Evolutionary conservation across 2,113 vertebrate genomes (phyloP).

Genomic region (Oreochromis tanganicae): DNA sequence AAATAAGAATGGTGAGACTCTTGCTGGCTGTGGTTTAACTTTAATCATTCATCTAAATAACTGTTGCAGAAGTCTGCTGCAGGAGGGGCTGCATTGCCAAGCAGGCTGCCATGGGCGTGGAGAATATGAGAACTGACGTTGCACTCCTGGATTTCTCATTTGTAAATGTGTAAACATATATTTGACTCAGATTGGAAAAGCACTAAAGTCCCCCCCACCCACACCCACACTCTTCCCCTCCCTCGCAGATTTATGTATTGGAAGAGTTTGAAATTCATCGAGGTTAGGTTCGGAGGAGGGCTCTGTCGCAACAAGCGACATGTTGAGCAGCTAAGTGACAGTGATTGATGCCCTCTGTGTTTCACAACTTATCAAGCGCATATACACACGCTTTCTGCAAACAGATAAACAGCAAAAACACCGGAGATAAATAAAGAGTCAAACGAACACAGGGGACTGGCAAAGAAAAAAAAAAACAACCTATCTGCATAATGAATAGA

Average conservation of each 20-base stretch:
- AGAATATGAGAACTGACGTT: conserved; percentile 65
- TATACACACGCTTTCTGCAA: conserved; percentile 9
- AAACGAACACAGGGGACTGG: conserved; percentile 51
- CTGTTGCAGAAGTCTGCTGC: conserved; percentile 60
- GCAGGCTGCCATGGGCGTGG: conserved; percentile 35
- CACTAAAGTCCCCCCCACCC: conserved; percentile 22
- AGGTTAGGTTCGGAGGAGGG: conserved; percentile 32
- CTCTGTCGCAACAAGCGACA: conserved; percentile 56
- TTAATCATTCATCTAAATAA: conserved; percentile 83
- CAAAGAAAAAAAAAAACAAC: not conserved
- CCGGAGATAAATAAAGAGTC: conserved; percentile 60
- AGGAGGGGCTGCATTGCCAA: conserved; percentile 21
- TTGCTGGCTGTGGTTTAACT: conserved; percentile 70
- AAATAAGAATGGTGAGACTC: conserved; percentile 72
- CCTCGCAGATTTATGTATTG: conserved; percentile 63
- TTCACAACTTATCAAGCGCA: conserved; percentile 52
- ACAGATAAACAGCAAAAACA: conserved; percentile 56
- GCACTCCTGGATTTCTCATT: conserved; percentile 67
- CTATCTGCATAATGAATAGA: conserved; percentile 63
- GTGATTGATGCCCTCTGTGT: conserved; percentile 79
- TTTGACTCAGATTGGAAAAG: conserved; percentile 52
- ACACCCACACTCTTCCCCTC: not conserved
- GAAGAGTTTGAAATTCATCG: conserved; percentile 61
- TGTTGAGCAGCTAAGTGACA: conserved; percentile 67
- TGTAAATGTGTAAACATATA: conserved; percentile 63